Base-by-base conservation (phyloP, 2,113 vertebrate genomes). In the Megalops atlanticus region DNA sequence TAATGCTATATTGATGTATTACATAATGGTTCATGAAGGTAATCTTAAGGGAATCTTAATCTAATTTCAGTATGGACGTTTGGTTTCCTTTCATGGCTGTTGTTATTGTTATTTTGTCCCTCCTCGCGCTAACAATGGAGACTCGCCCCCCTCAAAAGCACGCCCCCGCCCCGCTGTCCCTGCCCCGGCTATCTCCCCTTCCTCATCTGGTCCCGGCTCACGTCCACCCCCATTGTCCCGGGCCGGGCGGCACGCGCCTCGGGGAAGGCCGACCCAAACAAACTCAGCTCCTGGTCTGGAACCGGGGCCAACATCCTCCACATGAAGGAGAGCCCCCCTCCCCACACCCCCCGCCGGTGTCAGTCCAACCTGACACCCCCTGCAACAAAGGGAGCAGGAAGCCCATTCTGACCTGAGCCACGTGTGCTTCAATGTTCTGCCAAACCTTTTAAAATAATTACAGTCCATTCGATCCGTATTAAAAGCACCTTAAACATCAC, bases 101-200 rank as follows among this genome's bases (percentile, higher is more conserved):
- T 78, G 74, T 72, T 38, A 75, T 41, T 39, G 24, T 43, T 79
- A 3, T 16, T 40, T 38, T 27, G 38, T 83, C 82, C 83, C 80
- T 1, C 52, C 52, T 82, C 85, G 80, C 80, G 72, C 76, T 78
- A 93, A 96, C 95, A 95, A 96, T 95, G 82, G 94, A 79, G 90
- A 91, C 80, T 80, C 77, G 82, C 76, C 69, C 24, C 69, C 69
- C 11, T 64, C 58, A 77, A n/a, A n/a, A n/a, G n/a, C n/a, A n/a
- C 77, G n/a, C n/a, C 79, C 35, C 35, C 47, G 88, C 75, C 90
- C 92, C 81, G n/a, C n/a, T n/a, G n/a, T n/a, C n/a, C n/a, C 79
- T 77, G 85, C 74, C 64, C 79, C 43, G 7, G 39, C 77, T 75
- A 82, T 78, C 80, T 58, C 72, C 76, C 40, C 16, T 78, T 74